Conservation (phyloP, 2,113 vertebrate genomes). For the Bufo gargarizans region DNA sequence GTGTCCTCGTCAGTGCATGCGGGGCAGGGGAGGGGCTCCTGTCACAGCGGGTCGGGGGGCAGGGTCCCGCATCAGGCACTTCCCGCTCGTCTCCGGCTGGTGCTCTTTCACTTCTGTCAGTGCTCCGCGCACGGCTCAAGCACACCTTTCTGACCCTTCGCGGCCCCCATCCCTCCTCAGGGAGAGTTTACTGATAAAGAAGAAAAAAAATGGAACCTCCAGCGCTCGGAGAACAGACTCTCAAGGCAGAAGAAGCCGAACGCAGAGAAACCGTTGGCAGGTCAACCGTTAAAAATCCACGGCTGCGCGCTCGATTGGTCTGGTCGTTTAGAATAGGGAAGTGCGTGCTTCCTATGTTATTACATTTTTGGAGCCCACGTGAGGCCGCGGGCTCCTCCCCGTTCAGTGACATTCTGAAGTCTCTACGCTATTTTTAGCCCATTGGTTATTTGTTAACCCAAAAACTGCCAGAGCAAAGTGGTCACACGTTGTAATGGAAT, state of each 20-base stretch:
- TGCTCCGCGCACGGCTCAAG: neutral
- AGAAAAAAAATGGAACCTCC: conserved; percentile 50
- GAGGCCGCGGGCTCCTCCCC: conserved; percentile 33
- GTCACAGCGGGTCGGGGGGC: neutral
- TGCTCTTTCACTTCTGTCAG: conserved; percentile 25
- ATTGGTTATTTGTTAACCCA: conserved; percentile 47
- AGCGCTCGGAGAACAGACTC: conserved; percentile 17
- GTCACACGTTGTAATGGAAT: neutral
- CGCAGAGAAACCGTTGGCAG: neutral
- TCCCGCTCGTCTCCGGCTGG: neutral
- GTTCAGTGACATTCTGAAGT: conserved; percentile 50
- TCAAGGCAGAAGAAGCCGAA: conserved; percentile 20
- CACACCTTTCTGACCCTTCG: conserved; percentile 36
- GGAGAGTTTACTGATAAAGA: conserved; percentile 46
- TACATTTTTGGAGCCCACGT: conserved; percentile 58
- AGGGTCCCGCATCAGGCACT: neutral
- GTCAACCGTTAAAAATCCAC: neutral
- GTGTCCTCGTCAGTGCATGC: neutral
- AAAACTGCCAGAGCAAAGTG: neutral
- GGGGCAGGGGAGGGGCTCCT: neutral
- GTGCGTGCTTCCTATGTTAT: conserved; percentile 57
- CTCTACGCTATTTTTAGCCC: conserved; percentile 54
- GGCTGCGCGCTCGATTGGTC: conserved; percentile 7
- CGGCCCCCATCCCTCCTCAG: conserved; percentile 46
- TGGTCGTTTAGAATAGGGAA: conserved; percentile 41